Conservation (phyloP, 2,113 vertebrate genomes). For the Trinectes maculatus region DNA sequence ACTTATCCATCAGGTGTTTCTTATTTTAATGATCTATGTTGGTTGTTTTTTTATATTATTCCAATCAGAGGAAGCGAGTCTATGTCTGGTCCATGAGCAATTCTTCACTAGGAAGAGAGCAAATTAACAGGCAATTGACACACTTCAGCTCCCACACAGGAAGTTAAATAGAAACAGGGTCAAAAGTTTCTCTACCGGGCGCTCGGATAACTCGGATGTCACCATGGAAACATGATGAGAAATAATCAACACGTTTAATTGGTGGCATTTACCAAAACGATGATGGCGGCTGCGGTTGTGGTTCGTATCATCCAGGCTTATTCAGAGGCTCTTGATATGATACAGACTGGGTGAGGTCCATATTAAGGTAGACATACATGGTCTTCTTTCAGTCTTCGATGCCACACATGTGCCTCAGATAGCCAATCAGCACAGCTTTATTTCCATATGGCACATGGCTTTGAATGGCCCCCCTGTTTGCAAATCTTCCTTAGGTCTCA, state of each 20-base stretch:
- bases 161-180: background rate
- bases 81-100: background rate
- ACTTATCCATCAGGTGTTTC: conserved; percentile 53
- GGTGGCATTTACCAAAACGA: conserved; percentile 19
- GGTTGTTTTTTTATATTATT: conserved; percentile 31
- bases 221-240: conserved; percentile 41
- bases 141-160: conserved; percentile 7
- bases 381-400: conserved; percentile 11
- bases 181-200: conserved; percentile 23
- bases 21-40: conserved; percentile 32
- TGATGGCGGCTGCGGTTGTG: conserved; percentile 10
- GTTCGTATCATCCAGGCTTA: conserved; percentile 16
- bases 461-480: conserved; percentile 38
- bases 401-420: conserved; percentile 26
- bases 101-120: conserved; percentile 3
- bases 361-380: conserved; percentile 9
- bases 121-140: conserved; percentile 36
- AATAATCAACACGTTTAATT: conserved; percentile 37
- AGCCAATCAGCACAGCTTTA: conserved; percentile 41
- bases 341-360: too few species aligned
- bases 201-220: conserved; percentile 13
- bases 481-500: conserved; percentile 56
- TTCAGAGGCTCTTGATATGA: conserved; percentile 5
- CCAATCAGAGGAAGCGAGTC: background rate
- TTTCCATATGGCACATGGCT: conserved; percentile 19